Evolutionary conservation across 2,113 vertebrate species (phyloP), one percentile per base, ranked within the genome.

Genomic region (Pachyramphus minor): DNA sequence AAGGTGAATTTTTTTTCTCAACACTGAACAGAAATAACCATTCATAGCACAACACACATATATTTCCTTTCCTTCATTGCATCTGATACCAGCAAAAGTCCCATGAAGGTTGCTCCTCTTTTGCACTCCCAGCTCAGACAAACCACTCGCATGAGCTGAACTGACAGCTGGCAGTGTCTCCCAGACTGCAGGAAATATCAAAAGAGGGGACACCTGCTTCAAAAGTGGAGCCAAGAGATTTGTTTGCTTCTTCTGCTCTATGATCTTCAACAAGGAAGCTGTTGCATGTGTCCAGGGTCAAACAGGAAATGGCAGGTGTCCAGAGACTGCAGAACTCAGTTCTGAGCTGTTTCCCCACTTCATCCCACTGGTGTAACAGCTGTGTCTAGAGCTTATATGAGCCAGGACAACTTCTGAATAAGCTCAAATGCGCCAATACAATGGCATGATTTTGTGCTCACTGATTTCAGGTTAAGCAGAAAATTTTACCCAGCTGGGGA

Each of bases 181-280:
- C 88, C 64, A 92, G 69, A 94, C 76, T 85, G 93, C 96, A 96
- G 95, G 95, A 96, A 96, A 62, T 94, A 89, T 92, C 92, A 87
- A 89, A 80, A 96, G 86, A 81, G 83, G 66, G 92, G 92, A 96
- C 96, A 97, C 96, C 93, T 97, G 96, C 96, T 93, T 90, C 93
- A 94, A 95, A 93, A 96, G 39, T 45, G 47, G 60, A 96, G 93
- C 96, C 96, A 96, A 96, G 90, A 90, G 87, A 92, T 90, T 95
- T 97, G 93, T 96, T 97, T 95, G 92, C 92, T 96, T 76, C 92
- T 95, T 92, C 77, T 96, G 83, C 76, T 89, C 80, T 96, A 72
- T 95, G 95, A 97, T 96, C 92, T 93, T 89, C 41, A 2, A 87
- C 73, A 49, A 92, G 95, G 96, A 96, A 92, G 88, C 94, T 90